Conservation (phyloP, 2,888 invertebrate species). For the Cheilosia variabilis region DNA sequence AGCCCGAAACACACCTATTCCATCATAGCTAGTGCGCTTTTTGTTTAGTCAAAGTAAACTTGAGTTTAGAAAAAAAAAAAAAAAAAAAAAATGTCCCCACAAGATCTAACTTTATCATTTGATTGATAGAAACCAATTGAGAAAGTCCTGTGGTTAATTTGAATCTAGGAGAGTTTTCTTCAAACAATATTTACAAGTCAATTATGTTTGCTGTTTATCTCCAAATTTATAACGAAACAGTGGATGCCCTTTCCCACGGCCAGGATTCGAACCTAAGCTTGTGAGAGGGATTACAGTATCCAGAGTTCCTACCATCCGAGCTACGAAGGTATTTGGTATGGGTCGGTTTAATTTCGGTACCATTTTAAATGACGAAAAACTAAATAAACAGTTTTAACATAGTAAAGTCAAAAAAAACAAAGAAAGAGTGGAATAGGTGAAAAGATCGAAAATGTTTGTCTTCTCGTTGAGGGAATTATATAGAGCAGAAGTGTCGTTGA, state of each 20-base stretch:
- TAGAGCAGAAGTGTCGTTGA: too few relatives aligned
- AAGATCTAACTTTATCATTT: slow-evolving; percentile 47
- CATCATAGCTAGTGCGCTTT: too few relatives aligned
- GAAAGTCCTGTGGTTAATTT: slow-evolving; percentile 41
- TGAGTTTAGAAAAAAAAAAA: neutral
- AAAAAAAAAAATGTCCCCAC: slow-evolving; percentile 47
- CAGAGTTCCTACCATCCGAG: neutral
- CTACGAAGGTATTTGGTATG: neutral
- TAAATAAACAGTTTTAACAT: too few relatives aligned
- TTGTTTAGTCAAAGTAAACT: too few relatives aligned
- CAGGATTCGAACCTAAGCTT: slow-evolving; percentile 37
- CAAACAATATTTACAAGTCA: slow-evolving; percentile 44
- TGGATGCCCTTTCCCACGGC: neutral
- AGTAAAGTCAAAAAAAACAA: too few relatives aligned
- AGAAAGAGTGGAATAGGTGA: too few relatives aligned
- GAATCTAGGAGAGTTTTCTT: slow-evolving; percentile 67
- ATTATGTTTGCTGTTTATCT: slow-evolving; percentile 58
- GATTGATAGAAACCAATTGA: slow-evolving; percentile 50
- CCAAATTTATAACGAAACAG: slow-evolving; percentile 35
- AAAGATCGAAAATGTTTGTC: too few relatives aligned
- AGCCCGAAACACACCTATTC: too few relatives aligned
- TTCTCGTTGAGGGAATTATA: too few relatives aligned
- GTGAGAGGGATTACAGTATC: neutral
- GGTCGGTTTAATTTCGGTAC: too few relatives aligned
- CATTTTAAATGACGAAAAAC: neutral